Evolutionary conservation across 2,888 invertebrate genomes (phyloP), one percentile per base, ranked within the genome.

Genomic region (Oligia strigilis): DNA sequence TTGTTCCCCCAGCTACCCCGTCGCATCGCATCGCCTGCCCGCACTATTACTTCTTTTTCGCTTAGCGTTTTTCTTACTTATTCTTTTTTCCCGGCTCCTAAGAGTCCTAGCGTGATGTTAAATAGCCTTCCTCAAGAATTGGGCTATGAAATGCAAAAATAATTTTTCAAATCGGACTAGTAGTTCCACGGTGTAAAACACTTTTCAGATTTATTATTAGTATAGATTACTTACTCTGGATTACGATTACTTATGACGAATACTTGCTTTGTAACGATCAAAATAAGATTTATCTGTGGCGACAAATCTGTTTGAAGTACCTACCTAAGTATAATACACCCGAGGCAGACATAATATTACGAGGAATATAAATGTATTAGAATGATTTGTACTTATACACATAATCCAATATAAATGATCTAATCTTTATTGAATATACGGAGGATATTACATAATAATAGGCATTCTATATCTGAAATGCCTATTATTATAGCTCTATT

Each of bases 261-360:
- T 72, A 69, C 19, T 49, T 29, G 58, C 49, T 77, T 65, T 82
- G 65, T 58, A 40, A 40, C 62, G 67, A 72, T 67, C 29, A 69
- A n/a, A 80, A 58, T 62, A 40, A 11, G 69, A 49, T n/a, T n/a
- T 60, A 72, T 40, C 43, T 60, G 49, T 55, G 64, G 29, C 49
- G 40, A 36, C 14, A 58, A 58, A 55, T 69, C 14, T 55, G 60
- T 69, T 77, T 69, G 52, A 67, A 55, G 55, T 77, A 52, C 3
- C 17, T 64, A 46, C 0, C 36, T 74, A 13, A 9, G 19, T 67
- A 23, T 23, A 67, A 62, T 83, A 77, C 40, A 40, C 55, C 55
- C 14, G 36, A 77, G 23, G n/a, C 23, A 52, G 43, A 75, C 36
- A 62, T 52, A 36, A 36, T 75, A 66, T 46, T 55, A 46, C 2